Evolutionary conservation across 1,140 invertebrate genomes (phyloP), one percentile per base, ranked within the genome.

Genomic region (Stegodyphus dumicola): DNA sequence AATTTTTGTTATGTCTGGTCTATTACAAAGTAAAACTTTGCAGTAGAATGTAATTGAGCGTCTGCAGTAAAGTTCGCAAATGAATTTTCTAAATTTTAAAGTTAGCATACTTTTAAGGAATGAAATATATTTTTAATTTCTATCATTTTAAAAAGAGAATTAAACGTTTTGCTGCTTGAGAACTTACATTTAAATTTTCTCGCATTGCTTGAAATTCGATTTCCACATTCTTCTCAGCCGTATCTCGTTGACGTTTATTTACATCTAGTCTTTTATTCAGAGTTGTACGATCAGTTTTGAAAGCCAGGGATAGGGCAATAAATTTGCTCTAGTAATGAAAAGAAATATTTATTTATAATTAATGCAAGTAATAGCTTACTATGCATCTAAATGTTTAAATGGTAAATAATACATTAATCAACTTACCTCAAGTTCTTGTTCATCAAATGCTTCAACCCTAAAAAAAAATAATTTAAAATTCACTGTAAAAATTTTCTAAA

Each of bases 211-310:
- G 87, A 18, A 92, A 87, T 87, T 92, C 92, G 64, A 88, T 88
- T 60, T 91, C 89, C 64, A 92, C 89, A 87, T 92, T 92, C 56
- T 90, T 89, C 88, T 93, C 92, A 0, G 92, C 91, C 64, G 91
- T 89, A 89, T 93, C 92, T 75, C 92, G 87, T 48, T 92, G 90
- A 52, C 92, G 89, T 79, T 91, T 90, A 88, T 92, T 92, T 3
- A 92, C 89, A 65, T 91, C 91, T 51, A 91, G 85, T 76, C 92
- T 88, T 81, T 90, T 89, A 5, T 89, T 88, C 15, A 93, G 87
- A 6, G 92, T 93, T 54, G 91, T 85, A 74, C 90, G 90, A 88
- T 93, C 92, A 74, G 92, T 92, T 87, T 92, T 91, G 88, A 92
- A 92, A 15, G 92, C 92, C 77, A 93, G 87, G 6, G 91, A 90